Evolutionary conservation across 2,113 vertebrate genomes (phyloP).

Genomic region (Gulo gulo): DNA sequence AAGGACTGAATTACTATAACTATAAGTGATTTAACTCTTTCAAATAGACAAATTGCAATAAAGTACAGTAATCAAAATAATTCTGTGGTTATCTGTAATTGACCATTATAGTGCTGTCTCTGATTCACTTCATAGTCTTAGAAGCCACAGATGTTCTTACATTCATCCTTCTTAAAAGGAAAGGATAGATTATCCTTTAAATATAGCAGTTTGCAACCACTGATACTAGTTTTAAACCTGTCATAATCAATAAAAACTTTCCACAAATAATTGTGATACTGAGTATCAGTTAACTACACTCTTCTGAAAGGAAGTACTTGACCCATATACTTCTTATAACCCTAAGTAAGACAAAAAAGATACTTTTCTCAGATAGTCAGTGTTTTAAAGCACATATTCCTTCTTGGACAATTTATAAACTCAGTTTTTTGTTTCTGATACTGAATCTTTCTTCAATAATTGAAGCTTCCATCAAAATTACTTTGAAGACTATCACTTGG

Average conservation of each 20-base stretch:
- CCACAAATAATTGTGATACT: not conserved
- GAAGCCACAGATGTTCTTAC: not conserved
- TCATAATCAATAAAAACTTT: not conserved
- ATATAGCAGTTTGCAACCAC: not conserved
- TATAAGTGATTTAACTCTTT: not conserved
- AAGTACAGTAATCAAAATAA: not conserved
- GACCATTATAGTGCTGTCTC: not conserved
- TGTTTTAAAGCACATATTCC: not conserved
- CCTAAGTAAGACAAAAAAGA: not conserved
- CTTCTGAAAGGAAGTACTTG: not conserved
- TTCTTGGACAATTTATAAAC: not conserved
- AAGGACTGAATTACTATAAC: not conserved
- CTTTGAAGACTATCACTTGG: not conserved
- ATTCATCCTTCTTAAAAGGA: not conserved
- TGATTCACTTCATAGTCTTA: not conserved
- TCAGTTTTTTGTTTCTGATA: not conserved
- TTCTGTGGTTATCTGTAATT: not conserved
- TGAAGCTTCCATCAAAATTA: not conserved
- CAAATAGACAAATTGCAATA: not conserved
- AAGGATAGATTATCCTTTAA: not conserved
- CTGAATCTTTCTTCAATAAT: not conserved
- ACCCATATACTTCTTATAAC: not conserved
- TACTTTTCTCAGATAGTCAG: not conserved
- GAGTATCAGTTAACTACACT: not conserved
- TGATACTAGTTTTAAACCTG: not conserved